phyloP scores from a whole-genome alignment of 2,113 vertebrate species.

The Euleptes europaea region DNA sequence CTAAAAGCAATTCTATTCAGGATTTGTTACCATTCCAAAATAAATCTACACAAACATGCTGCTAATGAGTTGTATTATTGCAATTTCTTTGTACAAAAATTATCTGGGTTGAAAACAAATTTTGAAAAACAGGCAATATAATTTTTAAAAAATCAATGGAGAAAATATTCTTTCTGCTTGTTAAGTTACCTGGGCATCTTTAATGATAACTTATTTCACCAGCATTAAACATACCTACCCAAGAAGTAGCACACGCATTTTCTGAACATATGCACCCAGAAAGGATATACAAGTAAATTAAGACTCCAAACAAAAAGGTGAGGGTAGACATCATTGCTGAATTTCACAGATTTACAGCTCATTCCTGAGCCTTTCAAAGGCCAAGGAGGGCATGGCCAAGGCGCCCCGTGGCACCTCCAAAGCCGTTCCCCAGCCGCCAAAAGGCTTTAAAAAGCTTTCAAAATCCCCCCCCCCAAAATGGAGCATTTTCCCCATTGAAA shows the following conservation, averaged over 20 bases:
- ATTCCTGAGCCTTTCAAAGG: too few relatives aligned
- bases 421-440: too few relatives aligned
- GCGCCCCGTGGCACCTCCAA: too few relatives aligned
- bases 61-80: background rate
- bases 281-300: background rate
- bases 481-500: too few relatives aligned
- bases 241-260: background rate
- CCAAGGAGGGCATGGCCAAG: too few relatives aligned
- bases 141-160: background rate
- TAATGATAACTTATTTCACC: background rate
- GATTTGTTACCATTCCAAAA: background rate
- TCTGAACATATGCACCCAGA: background rate
- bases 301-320: background rate
- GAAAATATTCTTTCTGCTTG: background rate
- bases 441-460: too few relatives aligned
- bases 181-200: background rate
- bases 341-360: too few relatives aligned
- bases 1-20: background rate
- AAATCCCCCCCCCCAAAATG: too few relatives aligned
- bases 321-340: background rate
- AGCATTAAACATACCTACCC: background rate
- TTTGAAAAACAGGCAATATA: background rate
- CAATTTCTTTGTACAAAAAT: background rate
- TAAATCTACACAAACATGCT: background rate
- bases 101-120: background rate